Evolutionary conservation across 2,797 vertebrate species (phyloP), one percentile per base, ranked within the genome.

Genomic region (Octomys mimax): DNA sequence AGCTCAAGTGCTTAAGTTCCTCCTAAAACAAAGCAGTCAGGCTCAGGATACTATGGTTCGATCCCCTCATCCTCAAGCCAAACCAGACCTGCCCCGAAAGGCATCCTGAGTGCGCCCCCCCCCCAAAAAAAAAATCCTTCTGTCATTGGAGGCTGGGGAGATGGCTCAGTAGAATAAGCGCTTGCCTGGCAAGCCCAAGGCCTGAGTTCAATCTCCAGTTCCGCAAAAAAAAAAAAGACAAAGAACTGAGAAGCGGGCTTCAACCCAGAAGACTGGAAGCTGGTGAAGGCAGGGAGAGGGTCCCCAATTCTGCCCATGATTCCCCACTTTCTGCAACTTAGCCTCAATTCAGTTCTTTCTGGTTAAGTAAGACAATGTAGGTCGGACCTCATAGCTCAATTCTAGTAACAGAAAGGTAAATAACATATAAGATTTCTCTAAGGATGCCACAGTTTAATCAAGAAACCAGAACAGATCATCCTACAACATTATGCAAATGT

Each of bases 331-430:
- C 73, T 64, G 9, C 28, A 82, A 62, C 61, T 68, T 70, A 61
- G 36, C 46, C 79, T 95, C 68, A 66, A 46, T 70, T 97, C 62
- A 62, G 33, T 78, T 11, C 73, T 77, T 89, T 31, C 19, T 18
- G 11, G 24, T 33, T 81, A 75, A 2, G 16, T 4, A 1, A 90
- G 5, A 91, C 10, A 84, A 87, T 62, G 33, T 57, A 54, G 36
- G 54, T 88, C 36, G 81, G 28, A 64, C 70, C 36, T 33, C 54
- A 13, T 18, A 78, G 26, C n/a, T 85, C 46, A 49, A 9, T 62
- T 80, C 86, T 90, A 92, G 64, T 54, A 89, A 83, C 24, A 78
- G 18, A 83, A 81, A 87, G n/a, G 61, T 84, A 85, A 94, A 77
- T 52, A 90, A 73, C 26, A 77, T 3, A 24, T 0, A 91, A 49